A percentile compares a stretch with the other conserved stretches of the same genome.
Conservation (phyloP, 2,888 invertebrate genomes). For the Drosophila melanosoma region DNA sequence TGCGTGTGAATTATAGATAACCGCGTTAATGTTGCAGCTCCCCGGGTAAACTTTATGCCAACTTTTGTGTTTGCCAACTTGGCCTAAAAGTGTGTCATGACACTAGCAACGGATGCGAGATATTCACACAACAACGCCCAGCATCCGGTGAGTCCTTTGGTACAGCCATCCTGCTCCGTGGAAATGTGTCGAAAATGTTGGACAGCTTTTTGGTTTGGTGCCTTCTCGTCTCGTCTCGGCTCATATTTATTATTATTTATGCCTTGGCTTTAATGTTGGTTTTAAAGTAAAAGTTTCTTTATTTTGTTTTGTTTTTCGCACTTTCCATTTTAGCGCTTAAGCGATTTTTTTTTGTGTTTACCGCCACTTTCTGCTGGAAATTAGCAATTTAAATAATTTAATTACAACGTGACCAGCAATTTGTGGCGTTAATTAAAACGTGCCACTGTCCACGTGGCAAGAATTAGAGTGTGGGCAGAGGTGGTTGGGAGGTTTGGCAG, state of each 20-base stretch:
- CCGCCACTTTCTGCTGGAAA: slow-evolving; percentile 49
- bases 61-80: slow-evolving; percentile 52
- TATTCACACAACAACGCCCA: slow-evolving; percentile 50
- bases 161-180: background rate
- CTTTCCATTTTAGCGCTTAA: slow-evolving; percentile 65
- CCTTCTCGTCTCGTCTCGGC: slow-evolving; percentile 12
- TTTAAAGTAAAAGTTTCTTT: slow-evolving; percentile 34
- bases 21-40: slow-evolving; percentile 76
- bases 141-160: slow-evolving; percentile 58
- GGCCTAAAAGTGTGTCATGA: slow-evolving; percentile 60
- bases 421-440: slow-evolving; percentile 75
- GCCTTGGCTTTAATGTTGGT: slow-evolving; percentile 30
- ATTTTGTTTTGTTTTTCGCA: slow-evolving; percentile 38
- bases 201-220: slow-evolving; percentile 2
- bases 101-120: slow-evolving; percentile 53
- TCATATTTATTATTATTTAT: slow-evolving; percentile 71
- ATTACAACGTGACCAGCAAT: slow-evolving; percentile 75
- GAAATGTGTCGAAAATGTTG: slow-evolving; percentile 51
- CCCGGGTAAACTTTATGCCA: slow-evolving; percentile 44
- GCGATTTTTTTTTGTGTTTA: slow-evolving; percentile 10
- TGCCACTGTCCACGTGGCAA: slow-evolving; percentile 70
- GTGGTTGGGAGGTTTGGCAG: background rate
- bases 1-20: slow-evolving; percentile 80
- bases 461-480: background rate
- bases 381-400: slow-evolving; percentile 79